Evolutionary conservation across 2,888 invertebrate genomes (phyloP).

Genomic region (Girardia tigrina): DNA sequence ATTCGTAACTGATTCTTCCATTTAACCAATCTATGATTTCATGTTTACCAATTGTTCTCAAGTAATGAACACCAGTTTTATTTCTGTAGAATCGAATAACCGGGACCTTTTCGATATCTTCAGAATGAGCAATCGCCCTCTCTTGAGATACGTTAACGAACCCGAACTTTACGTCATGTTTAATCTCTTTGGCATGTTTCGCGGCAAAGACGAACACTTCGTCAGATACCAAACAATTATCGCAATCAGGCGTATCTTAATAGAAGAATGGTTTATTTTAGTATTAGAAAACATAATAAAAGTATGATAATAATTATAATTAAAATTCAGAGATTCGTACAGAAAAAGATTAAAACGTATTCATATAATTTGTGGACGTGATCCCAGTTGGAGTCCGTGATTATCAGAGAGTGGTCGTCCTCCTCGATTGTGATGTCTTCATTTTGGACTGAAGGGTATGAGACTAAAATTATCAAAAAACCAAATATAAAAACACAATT

Average conservation of each 20-base stretch:
- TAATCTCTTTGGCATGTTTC: not conserved
- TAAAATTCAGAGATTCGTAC: not conserved
- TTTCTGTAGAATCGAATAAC: not conserved
- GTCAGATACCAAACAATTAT: not conserved
- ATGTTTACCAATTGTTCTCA: not conserved
- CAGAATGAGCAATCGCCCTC: not conserved
- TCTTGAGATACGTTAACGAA: not conserved
- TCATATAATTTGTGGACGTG: not conserved
- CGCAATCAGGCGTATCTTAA: not conserved
- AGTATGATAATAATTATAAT: not conserved
- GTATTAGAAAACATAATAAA: not conserved
- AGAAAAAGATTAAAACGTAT: not conserved
- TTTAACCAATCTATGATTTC: not conserved
- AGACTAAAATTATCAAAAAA: too few species aligned
- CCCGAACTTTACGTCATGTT: not conserved
- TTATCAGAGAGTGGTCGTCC: not conserved
- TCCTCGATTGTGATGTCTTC: too few species aligned
- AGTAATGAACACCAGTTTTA: not conserved
- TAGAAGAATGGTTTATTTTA: too few species aligned
- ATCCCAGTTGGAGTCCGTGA: not conserved
- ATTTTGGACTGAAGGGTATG: too few species aligned
- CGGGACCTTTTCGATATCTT: not conserved
- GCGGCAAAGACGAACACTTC: not conserved
- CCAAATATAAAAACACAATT: too few species aligned
- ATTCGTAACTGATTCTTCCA: not conserved